These are phyloP conservation scores for Galeruca laticollis DNA, from an alignment of 2,888 invertebrate genomes.

Conservation along the genomic window DNA sequence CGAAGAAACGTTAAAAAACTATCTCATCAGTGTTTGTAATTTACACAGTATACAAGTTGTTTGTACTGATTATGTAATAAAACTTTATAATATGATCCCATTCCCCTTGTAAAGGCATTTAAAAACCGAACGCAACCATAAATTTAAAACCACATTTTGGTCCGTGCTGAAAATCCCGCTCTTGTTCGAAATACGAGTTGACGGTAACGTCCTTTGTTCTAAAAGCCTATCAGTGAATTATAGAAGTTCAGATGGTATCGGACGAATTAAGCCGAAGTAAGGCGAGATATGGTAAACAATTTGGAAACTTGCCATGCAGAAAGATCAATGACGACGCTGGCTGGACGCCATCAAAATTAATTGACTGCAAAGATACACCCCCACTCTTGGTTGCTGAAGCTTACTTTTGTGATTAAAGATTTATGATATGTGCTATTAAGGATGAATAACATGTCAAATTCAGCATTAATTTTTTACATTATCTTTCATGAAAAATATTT, in stretches of 20 bases:
- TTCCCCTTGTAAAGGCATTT: neutral
- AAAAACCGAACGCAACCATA: neutral
- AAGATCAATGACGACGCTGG: constrained; percentile 48
- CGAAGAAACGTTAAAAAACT: too few relatives aligned
- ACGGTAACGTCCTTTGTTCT: constrained; percentile 37
- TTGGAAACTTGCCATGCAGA: constrained; percentile 48
- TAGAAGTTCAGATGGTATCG: constrained; percentile 42
- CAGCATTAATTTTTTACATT: too few relatives aligned
- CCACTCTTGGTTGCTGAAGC: neutral
- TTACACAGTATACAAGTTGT: too few relatives aligned
- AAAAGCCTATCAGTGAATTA: constrained; percentile 43
- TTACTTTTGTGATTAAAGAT: constrained; percentile 18
- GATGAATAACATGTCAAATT: neutral
- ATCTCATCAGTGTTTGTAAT: too few relatives aligned
- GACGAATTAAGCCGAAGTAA: constrained; percentile 37
- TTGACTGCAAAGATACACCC: constrained; percentile 45
- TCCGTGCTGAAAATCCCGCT: constrained; percentile 20
- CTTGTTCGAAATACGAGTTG: constrained; percentile 28
- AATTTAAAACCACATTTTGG: constrained; percentile 7
- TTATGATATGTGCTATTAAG: constrained; percentile 2
- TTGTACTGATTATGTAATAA: too few relatives aligned
- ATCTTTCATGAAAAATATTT: too few relatives aligned
- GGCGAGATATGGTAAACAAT: constrained; percentile 48
- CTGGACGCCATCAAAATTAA: constrained; percentile 46
- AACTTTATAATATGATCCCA: too few relatives aligned